Evolutionary conservation across 1,140 invertebrate species (phyloP), one percentile per base, ranked within the genome.

Genomic region (Drosophila punjabiensis): DNA sequence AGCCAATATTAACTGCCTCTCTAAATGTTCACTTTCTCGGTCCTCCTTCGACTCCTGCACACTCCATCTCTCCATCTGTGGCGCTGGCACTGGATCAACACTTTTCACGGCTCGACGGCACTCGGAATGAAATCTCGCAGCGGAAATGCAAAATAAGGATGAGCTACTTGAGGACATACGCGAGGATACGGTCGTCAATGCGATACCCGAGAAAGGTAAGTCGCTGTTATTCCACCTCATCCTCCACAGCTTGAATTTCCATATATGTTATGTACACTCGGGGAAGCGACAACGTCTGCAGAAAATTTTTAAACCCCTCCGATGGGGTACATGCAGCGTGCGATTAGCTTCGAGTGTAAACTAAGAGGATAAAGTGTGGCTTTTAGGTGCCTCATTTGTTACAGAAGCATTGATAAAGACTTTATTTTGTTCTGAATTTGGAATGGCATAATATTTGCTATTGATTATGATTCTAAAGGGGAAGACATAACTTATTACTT

Each of bases 161-260:
- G 92, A 93, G 70, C 69, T 92, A 64, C 90, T 93, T 32, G 92
- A 93, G 66, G 92, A 93, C 76, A 93, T 93, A 65, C 88, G 92
- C 74, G 92, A 93, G 58, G 92, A 93, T 66, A 85, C 90, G 45
- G 83, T 81, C 48, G 76, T 91, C 62, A 92, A 93, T 79, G 62
- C 71, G 55, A 92, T 93, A 79, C 92, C 92, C 53, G 92, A 93
- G 61, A 93, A 93, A 92, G 92, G 92, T 93, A 80, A 92, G 90
- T 79, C 48, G 33, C 39, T 43, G 24, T 18, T 39, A 28, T 30
- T 10, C 32, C 56, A 33, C 24, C 32, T 41, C 30, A 28, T 41
- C 16, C n/a, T 3, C 13, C 45, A 61, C 55, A 33, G 20, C 47
- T 62, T 74, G 37, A 53, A 43, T 62, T 61, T 59, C 35, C 66